Percentiles rank a stretch among this genome's conserved stretches.
phyloP scores from a whole-genome alignment of 2,113 vertebrate species.

The Deroptyus accipitrinus region DNA sequence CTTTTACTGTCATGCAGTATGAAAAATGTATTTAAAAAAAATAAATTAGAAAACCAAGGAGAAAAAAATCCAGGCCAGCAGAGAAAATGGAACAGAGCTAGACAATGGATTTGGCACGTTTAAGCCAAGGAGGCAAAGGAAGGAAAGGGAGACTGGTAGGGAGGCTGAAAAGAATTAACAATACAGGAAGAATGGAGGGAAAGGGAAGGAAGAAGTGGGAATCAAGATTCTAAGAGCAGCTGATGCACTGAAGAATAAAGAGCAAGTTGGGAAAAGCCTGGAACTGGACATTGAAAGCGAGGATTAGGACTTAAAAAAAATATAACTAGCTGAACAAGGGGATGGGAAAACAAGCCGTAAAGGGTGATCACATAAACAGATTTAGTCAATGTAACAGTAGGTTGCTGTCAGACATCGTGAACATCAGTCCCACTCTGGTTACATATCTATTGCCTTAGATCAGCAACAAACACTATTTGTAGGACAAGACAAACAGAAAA shows the following conservation, averaged over 20 bases:
- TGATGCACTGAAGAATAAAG: not conserved
- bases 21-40: not conserved
- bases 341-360: not conserved
- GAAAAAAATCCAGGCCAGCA: not conserved
- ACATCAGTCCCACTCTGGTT: not conserved
- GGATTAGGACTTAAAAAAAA: not conserved
- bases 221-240: not conserved
- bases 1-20: not conserved
- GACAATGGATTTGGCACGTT: not conserved
- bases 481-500: not conserved
- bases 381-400: not conserved
- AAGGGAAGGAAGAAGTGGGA: not conserved
- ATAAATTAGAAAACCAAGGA: not conserved
- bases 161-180: not conserved
- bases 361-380: not conserved
- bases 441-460: not conserved
- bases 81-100: not conserved
- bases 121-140: not conserved
- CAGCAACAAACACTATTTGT: not conserved
- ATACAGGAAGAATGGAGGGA: not conserved
- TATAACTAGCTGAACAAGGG: not conserved
- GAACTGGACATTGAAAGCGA: not conserved
- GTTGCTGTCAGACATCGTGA: not conserved
- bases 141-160: not conserved
- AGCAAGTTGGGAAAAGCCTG: not conserved